phyloP scores from a whole-genome alignment of 2,888 invertebrate genomes.

The Phorcus lineatus region DNA sequence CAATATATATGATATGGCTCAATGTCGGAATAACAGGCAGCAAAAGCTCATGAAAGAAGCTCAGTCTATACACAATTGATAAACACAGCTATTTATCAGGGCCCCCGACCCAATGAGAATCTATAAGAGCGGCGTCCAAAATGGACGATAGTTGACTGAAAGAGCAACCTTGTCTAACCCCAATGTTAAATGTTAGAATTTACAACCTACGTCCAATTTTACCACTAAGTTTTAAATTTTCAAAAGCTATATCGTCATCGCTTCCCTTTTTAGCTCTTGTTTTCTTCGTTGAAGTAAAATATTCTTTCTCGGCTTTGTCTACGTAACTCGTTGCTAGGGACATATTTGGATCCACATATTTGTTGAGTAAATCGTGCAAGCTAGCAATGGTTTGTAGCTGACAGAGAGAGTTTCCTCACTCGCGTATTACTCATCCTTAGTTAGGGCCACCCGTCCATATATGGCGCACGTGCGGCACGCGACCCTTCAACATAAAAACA shows the following conservation, averaged over 20 bases:
- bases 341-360: conserved; percentile 38
- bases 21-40: no score
- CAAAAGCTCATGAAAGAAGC: no score
- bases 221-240: no score
- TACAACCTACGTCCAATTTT: no score
- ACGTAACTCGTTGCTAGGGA: conserved; percentile 35
- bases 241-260: neutral
- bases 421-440: conserved; percentile 10
- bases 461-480: conserved; percentile 22
- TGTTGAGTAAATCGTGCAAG: conserved; percentile 31
- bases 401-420: neutral
- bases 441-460: conserved; percentile 28
- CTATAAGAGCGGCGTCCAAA: no score
- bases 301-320: neutral
- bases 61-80: no score
- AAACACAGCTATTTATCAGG: no score
- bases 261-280: conserved; percentile 28
- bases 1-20: no score
- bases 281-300: conserved; percentile 8
- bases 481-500: conserved; percentile 3
- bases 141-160: no score
- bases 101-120: no score
- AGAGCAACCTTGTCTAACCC: no score
- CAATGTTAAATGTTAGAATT: no score
- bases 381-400: conserved; percentile 13